These are phyloP conservation scores for Dolichomitus sp. DNA, from an alignment of 2,888 invertebrate species.

Conservation along the genomic window DNA sequence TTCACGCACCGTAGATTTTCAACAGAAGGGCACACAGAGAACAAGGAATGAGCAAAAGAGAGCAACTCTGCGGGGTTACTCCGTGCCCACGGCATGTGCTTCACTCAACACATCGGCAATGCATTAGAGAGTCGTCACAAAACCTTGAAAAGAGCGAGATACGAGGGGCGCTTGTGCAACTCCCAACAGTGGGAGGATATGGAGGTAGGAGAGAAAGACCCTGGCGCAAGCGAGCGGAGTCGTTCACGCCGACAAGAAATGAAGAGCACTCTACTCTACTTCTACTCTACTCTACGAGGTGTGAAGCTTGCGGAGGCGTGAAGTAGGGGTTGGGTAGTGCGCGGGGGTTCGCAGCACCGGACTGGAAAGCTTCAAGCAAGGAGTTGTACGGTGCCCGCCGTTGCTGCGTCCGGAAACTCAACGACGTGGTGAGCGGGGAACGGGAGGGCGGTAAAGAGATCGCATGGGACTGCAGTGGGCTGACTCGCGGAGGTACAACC, in stretches of 20 bases:
- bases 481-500: slow-evolving; percentile 54
- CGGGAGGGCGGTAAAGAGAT: neutral
- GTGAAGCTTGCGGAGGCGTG: slow-evolving; percentile 78
- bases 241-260: slow-evolving; percentile 74
- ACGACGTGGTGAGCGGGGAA: slow-evolving; percentile 64
- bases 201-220: slow-evolving; percentile 35
- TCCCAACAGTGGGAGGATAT: slow-evolving; percentile 24
- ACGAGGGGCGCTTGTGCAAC: slow-evolving; percentile 17
- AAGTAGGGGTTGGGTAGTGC: slow-evolving; percentile 71
- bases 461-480: neutral
- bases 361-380: slow-evolving; percentile 60
- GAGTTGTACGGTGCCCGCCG: slow-evolving; percentile 55
- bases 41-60: slow-evolving; percentile 4
- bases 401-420: slow-evolving; percentile 51
- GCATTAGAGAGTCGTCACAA: neutral
- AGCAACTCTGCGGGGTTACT: neutral
- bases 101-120: neutral
- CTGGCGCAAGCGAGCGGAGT: slow-evolving; percentile 63
- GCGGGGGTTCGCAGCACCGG: slow-evolving; percentile 35
- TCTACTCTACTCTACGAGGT: slow-evolving; percentile 78
- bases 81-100: neutral
- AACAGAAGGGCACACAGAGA: slow-evolving; percentile 5
- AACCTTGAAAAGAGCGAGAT: slow-evolving; percentile 13
- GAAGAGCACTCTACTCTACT: slow-evolving; percentile 80
- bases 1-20: slow-evolving; percentile 38